These are phyloP conservation scores for Tribolium madens DNA, from an alignment of 1,140 invertebrate genomes.

Conservation along the genomic window DNA sequence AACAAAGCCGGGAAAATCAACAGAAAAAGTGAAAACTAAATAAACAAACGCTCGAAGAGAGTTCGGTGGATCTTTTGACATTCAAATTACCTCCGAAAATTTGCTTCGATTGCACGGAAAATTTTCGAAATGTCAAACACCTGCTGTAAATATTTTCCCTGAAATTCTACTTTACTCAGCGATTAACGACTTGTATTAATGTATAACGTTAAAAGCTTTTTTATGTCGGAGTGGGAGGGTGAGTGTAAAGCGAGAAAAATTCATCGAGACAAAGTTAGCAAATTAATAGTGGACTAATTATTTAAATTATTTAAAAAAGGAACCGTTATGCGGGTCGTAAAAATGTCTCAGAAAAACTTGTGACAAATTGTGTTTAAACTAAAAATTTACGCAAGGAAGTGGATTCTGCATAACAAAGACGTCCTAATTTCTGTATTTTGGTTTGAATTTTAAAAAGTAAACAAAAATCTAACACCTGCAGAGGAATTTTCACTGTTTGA, in stretches of 20 bases:
- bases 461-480: constrained; percentile 18
- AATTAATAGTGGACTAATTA: neutral
- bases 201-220: constrained; percentile 15
- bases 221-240: neutral
- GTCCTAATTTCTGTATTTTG: constrained; percentile 16
- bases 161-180: constrained; percentile 7
- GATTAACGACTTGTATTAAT: constrained; percentile 24
- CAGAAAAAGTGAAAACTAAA: constrained; percentile 59
- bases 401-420: constrained; percentile 21
- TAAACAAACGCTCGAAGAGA: constrained; percentile 49
- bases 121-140: neutral
- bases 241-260: neutral
- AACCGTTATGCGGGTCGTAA: constrained; percentile 5
- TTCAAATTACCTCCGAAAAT: constrained; percentile 26
- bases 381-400: constrained; percentile 10
- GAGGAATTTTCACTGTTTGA: neutral
- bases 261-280: neutral
- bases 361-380: constrained; percentile 18
- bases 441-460: constrained; percentile 15
- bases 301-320: neutral
- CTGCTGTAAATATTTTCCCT: neutral
- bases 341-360: neutral
- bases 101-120: neutral
- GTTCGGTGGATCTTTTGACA: constrained; percentile 45
- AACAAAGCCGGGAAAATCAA: constrained; percentile 56